These are phyloP conservation scores for Tokudaia tokunoshimensis DNA, from an alignment of 2,797 vertebrate species.

Conservation along the genomic window DNA sequence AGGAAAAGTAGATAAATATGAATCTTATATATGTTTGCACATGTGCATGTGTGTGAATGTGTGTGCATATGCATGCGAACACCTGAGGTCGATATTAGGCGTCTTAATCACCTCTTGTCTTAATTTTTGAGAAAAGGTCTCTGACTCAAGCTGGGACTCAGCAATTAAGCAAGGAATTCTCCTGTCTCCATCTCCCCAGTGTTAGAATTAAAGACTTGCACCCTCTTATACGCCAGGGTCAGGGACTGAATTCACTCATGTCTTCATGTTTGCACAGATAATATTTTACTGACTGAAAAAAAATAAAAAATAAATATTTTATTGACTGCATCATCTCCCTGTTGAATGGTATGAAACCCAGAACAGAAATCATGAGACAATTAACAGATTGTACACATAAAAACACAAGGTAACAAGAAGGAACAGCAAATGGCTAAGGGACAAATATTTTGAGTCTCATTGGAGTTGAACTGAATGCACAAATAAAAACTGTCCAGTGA, in stretches of 20 bases:
- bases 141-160: not conserved
- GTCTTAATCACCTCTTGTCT: not conserved
- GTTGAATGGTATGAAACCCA: not conserved
- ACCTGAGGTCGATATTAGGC: not conserved
- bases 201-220: not conserved
- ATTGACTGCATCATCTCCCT: not conserved
- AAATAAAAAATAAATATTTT: not conserved
- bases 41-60: not conserved
- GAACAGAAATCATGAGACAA: not conserved
- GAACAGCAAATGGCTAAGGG: not conserved
- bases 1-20: not conserved
- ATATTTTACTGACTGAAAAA: too few relatives aligned
- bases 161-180: not conserved
- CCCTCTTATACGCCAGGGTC: rapidly evolving
- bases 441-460: not conserved
- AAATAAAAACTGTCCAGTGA: not conserved
- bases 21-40: not conserved
- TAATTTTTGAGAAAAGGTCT: not conserved
- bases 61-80: not conserved
- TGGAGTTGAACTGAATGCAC: not conserved
- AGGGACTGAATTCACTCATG: not conserved
- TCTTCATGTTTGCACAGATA: not conserved
- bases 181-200: not conserved
- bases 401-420: not conserved
- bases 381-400: not conserved